phyloP scores from a whole-genome alignment of 2,888 invertebrate species.

The Teinopalpus imperialis region DNA sequence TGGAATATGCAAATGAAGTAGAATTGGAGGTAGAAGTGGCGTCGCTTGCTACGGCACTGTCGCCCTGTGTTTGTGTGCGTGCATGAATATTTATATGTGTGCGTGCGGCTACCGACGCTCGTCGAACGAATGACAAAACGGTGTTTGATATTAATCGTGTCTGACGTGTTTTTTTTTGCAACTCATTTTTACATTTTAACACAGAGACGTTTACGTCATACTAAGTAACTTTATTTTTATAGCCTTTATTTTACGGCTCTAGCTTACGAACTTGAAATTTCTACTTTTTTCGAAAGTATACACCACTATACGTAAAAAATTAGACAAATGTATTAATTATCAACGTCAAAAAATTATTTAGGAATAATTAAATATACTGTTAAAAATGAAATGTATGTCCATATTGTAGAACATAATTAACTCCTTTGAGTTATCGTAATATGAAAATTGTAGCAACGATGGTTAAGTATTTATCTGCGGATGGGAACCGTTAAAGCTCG shows the following conservation, averaged over 20 bases:
- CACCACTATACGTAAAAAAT: no score
- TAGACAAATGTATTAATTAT: no score
- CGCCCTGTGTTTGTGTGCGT: constrained; percentile 27
- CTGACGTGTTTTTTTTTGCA: constrained; percentile 16
- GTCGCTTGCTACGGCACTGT: constrained; percentile 54
- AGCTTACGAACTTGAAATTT: no score
- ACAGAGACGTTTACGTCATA: constrained; percentile 7
- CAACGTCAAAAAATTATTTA: no score
- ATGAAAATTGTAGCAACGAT: no score
- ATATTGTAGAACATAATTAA: no score
- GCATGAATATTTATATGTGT: constrained; percentile 32
- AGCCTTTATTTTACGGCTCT: neutral
- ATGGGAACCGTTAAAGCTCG: constrained; percentile 65
- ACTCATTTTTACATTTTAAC: constrained; percentile 12
- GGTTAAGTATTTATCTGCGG: constrained; percentile 52
- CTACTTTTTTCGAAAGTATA: no score
- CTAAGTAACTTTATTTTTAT: constrained; percentile 6
- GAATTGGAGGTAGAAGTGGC: constrained; percentile 59
- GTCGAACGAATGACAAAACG: constrained; percentile 49
- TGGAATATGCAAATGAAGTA: constrained; percentile 70
- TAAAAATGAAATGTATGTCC: no score
- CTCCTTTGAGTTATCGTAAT: no score
- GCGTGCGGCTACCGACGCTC: constrained; percentile 35
- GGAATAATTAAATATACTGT: no score
- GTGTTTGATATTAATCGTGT: constrained; percentile 36